phyloP scores from a whole-genome alignment of 2,113 vertebrate species.

The Oreochromis spilurus region DNA sequence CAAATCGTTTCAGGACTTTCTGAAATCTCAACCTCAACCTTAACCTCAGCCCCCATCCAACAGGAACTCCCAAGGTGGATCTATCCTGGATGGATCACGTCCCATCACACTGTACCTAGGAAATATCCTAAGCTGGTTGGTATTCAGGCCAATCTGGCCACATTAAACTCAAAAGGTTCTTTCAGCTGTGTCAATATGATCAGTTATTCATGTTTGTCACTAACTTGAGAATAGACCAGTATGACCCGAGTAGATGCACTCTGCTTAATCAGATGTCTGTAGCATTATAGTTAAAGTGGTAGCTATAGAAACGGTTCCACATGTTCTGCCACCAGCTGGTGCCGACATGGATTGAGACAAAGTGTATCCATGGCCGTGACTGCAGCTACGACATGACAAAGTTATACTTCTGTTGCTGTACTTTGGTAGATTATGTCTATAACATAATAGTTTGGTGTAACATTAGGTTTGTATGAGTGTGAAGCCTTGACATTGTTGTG shows the following conservation, averaged over 20 bases:
- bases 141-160: no score
- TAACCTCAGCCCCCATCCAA: rapidly evolving
- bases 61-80: background rate
- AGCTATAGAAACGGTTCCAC: background rate
- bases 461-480: background rate
- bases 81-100: background rate
- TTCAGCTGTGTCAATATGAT: background rate
- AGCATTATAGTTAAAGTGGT: rapidly evolving
- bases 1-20: no score
- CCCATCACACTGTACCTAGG: background rate
- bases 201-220: background rate
- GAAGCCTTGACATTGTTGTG: background rate
- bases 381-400: background rate
- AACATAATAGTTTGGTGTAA: background rate
- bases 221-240: rapidly evolving
- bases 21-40: no score
- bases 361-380: rapidly evolving
- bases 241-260: rapidly evolving
- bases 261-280: background rate
- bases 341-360: background rate
- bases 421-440: background rate
- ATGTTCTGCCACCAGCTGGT: background rate
- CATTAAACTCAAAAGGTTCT: background rate
- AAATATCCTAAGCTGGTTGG: no score
- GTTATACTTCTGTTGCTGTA: background rate